A percentile compares a stretch with the other conserved stretches of the same genome.
Conservation (phyloP, 2,888 invertebrate species). For the Tryphoninae sp. region DNA sequence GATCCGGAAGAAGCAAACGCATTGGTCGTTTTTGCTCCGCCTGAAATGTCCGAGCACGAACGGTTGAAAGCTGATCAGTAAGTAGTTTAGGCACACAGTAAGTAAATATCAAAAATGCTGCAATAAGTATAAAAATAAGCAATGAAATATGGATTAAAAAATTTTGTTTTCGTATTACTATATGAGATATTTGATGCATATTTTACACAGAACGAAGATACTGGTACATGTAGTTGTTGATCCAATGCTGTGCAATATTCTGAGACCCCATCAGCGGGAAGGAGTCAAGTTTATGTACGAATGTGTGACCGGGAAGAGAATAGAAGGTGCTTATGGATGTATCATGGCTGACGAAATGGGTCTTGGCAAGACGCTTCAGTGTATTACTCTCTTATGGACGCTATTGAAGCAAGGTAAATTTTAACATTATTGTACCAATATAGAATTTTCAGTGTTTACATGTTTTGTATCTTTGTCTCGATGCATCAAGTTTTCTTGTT, state of each 20-base stretch:
- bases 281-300: constrained; percentile 99
- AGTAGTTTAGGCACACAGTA: constrained; percentile 69
- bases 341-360: constrained; percentile 99
- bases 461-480: too few species aligned
- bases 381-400: constrained; percentile 98
- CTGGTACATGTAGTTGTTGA: constrained; percentile 98
- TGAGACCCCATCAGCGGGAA: constrained; percentile 98
- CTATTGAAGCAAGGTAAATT: constrained; percentile 88
- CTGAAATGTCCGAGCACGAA: constrained; percentile 92
- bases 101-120: background rate
- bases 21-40: constrained; percentile 93
- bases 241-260: constrained; percentile 93
- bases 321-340: constrained; percentile 94
- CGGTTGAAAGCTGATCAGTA: constrained; percentile 90
- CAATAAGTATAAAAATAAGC: too few species aligned
- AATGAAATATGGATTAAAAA: background rate
- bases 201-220: constrained; percentile 82
- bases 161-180: constrained; percentile 19
- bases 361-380: constrained; percentile 98
- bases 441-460: too few species aligned
- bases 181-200: background rate
- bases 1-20: constrained; percentile 97
- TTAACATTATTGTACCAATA: too few species aligned
- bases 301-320: constrained; percentile 96
- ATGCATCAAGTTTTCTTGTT: too few species aligned